Conservation (phyloP, 2,888 invertebrate species). For the Epinotia ramella region DNA sequence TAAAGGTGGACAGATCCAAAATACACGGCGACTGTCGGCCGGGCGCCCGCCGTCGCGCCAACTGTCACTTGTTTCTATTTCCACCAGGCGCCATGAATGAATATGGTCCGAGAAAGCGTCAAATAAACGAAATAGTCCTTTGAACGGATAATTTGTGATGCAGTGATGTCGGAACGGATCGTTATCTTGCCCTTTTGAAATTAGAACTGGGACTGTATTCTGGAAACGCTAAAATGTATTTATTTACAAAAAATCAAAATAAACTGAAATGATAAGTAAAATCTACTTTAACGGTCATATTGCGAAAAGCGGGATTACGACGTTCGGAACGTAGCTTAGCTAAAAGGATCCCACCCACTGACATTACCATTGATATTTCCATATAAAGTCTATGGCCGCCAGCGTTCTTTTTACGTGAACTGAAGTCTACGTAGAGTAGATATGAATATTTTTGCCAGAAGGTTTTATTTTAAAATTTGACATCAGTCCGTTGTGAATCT, state of each 20-base stretch:
- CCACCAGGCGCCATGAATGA: conserved; percentile 66
- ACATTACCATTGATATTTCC: too few species aligned
- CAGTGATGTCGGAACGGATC: conserved; percentile 30
- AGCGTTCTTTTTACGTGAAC: too few species aligned
- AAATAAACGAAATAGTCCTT: conserved; percentile 42
- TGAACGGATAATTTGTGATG: conserved; percentile 39
- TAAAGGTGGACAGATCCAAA: conserved; percentile 32
- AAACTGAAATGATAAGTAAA: not conserved
- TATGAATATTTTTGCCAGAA: too few species aligned
- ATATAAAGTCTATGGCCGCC: too few species aligned
- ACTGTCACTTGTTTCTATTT: conserved; percentile 81
- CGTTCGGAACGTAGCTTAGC: too few species aligned
- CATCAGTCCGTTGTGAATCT: too few species aligned
- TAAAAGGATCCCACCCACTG: too few species aligned
- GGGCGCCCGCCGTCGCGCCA: conserved; percentile 57
- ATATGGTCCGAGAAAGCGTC: conserved; percentile 40
- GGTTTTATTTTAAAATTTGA: too few species aligned
- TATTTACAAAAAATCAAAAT: not conserved
- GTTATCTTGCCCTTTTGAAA: conserved; percentile 31
- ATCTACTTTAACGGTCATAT: too few species aligned
- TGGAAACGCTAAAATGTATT: not conserved
- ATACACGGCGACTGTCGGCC: conserved; percentile 41
- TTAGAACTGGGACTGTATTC: conserved; percentile 1
- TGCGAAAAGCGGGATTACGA: too few species aligned
- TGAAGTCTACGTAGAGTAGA: too few species aligned